Base-by-base conservation (phyloP, 2,113 vertebrate species). In the Apodemus speciosus region DNA sequence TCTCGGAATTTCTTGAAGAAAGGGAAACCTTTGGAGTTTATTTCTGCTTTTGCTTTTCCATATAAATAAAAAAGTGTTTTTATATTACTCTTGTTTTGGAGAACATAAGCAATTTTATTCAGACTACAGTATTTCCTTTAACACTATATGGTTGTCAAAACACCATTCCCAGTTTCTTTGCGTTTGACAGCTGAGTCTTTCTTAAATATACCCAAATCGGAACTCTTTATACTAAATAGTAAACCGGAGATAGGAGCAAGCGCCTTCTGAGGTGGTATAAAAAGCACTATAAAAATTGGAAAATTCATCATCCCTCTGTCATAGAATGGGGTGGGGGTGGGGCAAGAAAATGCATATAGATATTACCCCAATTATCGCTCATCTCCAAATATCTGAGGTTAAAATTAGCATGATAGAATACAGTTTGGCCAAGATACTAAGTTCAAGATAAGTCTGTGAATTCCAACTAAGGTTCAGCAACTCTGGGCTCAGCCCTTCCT, bases 151-250 rank as follows among this genome's bases (percentile, higher is more conserved):
- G 97, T 98, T 98, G 98, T 98, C 98, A 98, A 98, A 98, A 98
- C 98, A 98, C 98, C 98, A 98, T 98, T 98, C 98, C 97, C 97
- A 97, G 98, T 98, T 97, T 98, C 98, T 98, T 98, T 98, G 97
- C 98, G 98, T 98, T 98, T 98, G 98, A 98, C 98, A 98, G 98
- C 98, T 98, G 98, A 98, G 97, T 97, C 97, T 98, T 98, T 98
- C 98, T 98, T 98, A 98, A 98, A 98, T 98, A 98, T 97, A 98
- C 97, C 98, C 98, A 98, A 98, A 98, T 98, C 98, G 96, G 98
- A 98, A 98, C 98, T 97, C 98, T 98, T 97, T 97, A 96, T 86
- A 95, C 97, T 98, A 98, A 98, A 98, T 97, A 98, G 97, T 97
- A 97, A 98, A 97, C 97, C 97, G 97, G 96, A 98, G 97, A 97